These are phyloP conservation scores for Eumeta japonica DNA, from an alignment of 1,140 invertebrate species.

Conservation along the genomic window DNA sequence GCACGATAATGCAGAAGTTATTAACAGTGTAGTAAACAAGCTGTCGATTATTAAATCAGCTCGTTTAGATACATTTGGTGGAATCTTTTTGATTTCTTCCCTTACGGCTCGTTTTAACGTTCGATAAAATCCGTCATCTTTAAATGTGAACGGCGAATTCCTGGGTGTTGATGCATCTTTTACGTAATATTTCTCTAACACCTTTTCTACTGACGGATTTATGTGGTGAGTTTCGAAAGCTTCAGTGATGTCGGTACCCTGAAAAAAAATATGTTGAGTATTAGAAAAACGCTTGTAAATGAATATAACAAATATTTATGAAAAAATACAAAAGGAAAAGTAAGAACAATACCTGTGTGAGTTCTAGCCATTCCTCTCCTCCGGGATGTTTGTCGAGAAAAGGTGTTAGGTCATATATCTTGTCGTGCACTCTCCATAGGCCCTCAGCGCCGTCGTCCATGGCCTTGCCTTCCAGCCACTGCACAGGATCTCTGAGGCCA, in stretches of 20 bases:
- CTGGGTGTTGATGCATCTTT: conserved; percentile 57
- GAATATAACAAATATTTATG: not conserved
- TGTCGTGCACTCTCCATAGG: conserved; percentile 70
- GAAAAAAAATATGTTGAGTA: conserved; percentile 14
- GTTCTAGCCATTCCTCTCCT: conserved; percentile 65
- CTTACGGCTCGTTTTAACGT: conserved; percentile 62
- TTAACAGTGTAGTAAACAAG: conserved; percentile 23
- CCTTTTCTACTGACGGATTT: conserved; percentile 47
- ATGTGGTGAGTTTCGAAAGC: conserved; percentile 69
- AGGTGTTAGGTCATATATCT: conserved; percentile 66
- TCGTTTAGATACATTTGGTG: conserved; percentile 18
- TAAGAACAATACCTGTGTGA: conserved; percentile 65
- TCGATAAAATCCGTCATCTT: conserved; percentile 68
- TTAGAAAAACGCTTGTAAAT: not conserved
- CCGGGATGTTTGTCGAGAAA: conserved; percentile 70
- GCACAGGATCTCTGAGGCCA: conserved; percentile 15
- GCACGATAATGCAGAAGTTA: conserved; percentile 25
- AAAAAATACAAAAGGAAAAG: not conserved
- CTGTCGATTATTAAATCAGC: conserved; percentile 31
- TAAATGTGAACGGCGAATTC: conserved; percentile 67
- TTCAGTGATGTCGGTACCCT: conserved; percentile 77
- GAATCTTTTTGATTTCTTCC: conserved; percentile 52
- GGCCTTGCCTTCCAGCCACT: conserved; percentile 61
- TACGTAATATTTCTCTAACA: conserved; percentile 65
- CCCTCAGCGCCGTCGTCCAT: conserved; percentile 65